Evolutionary conservation across 2,888 invertebrate genomes (phyloP), one percentile per base, ranked within the genome.

Genomic region (Campaea margaritaria): DNA sequence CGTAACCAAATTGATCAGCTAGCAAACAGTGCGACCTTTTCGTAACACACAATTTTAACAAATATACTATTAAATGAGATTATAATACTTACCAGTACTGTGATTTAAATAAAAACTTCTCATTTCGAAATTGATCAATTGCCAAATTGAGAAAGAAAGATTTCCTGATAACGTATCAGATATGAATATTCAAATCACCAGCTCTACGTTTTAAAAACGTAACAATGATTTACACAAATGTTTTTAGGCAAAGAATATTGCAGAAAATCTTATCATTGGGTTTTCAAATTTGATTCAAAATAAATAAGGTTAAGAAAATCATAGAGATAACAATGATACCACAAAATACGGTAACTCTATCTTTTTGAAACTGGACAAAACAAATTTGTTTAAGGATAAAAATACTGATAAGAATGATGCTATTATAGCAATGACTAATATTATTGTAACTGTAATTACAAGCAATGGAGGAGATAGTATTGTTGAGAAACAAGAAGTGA

Each of bases 401-500:
- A 15, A 36, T 0, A 15, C 38, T 15, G 39, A 45, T 38, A 21
- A 38, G 36, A 15, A 12, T 13, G 31, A 4, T 43, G 36, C 34
- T n/a, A 31, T 48, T 31, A 46, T 14, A 46, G 28, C 39, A 46
- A 8, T 47, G 10, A 28, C 16, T 4, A 51, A 47, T 46, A 36
- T n/a, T n/a, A n/a, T 46, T 45, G 21, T 14, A 51, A 54, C 8
- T 51, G 13, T 38, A 41, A 41, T 34, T 51, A 38, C 21, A 44
- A 56, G 34, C 41, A 38, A 28, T 16, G 28, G 10, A 36, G 16
- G 15, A 52, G 44, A 58, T 58, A 59, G 36, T 62, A 58, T 55
- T 56, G 36, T 53, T 10, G 34, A 47, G 34, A 54, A 64, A 67
- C 61, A 68, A 70, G 58, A 70, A 74, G 71, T 41, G 49, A 53